Evolutionary conservation across 2,888 invertebrate species (phyloP).

Genomic region (Clitarchus hookeri): DNA sequence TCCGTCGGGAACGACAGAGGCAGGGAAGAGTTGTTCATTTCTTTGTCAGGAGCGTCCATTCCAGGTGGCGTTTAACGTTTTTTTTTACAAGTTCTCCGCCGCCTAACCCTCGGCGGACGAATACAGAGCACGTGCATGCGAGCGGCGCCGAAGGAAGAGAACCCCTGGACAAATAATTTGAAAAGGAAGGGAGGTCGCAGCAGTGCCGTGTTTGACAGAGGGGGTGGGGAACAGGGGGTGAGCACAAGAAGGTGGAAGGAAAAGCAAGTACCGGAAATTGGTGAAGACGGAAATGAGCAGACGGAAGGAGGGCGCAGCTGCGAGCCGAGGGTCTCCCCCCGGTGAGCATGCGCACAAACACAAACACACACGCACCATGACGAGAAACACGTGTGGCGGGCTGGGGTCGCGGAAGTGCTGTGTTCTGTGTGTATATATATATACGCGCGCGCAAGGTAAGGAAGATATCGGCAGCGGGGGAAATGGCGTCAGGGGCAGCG

Average conservation of each 20-base stretch:
- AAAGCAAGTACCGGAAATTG: constrained; percentile 14
- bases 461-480: not conserved
- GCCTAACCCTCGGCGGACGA: not conserved
- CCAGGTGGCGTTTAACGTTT: not conserved
- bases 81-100: not conserved
- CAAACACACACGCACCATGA: not conserved
- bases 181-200: not conserved
- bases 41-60: not conserved
- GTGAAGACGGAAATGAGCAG: constrained; percentile 1
- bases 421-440: not conserved
- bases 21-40: not conserved
- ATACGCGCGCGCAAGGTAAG: not conserved
- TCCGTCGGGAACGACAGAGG: not conserved
- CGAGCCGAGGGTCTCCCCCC: not conserved
- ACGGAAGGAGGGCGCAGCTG: not conserved
- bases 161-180: not conserved
- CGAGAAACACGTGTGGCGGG: not conserved
- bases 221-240: not conserved
- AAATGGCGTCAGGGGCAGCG: not conserved
- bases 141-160: not conserved
- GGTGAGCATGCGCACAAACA: not conserved
- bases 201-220: not conserved
- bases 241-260: not conserved
- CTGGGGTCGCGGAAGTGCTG: not conserved
- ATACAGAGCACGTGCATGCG: not conserved